A percentile compares a stretch with the other conserved stretches of the same genome.
Conservation (phyloP, 2,113 vertebrate genomes). For the Pimephales promelas region DNA sequence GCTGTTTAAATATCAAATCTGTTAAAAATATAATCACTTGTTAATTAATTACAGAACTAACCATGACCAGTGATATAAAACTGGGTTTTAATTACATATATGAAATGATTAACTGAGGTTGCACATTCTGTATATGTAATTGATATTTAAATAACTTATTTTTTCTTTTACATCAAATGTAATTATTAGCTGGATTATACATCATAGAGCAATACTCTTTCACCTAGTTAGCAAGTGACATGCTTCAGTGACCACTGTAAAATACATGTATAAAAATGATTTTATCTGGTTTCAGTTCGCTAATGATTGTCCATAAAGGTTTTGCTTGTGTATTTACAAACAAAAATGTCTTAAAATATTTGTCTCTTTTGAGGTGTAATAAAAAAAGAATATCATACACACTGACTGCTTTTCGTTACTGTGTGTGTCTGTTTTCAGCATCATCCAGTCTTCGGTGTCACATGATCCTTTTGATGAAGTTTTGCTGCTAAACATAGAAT, state of each 20-base stretch:
- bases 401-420: slow-evolving; percentile 20
- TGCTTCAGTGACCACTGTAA: slow-evolving; percentile 89
- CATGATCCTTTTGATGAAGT: background rate
- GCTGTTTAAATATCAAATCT: slow-evolving; percentile 63
- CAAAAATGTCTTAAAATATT: slow-evolving; percentile 90
- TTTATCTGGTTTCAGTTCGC: slow-evolving; percentile 90
- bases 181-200: slow-evolving; percentile 99
- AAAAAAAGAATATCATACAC: slow-evolving; percentile 59
- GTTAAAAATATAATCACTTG: slow-evolving; percentile 60
- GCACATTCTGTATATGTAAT: slow-evolving; percentile 99
- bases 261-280: slow-evolving; percentile 93
- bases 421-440: background rate
- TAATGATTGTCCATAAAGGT: slow-evolving; percentile 89
- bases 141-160: slow-evolving; percentile 99
- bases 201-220: slow-evolving; percentile 85
- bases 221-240: slow-evolving; percentile 85
- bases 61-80: slow-evolving; percentile 58
- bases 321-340: slow-evolving; percentile 91
- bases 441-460: background rate
- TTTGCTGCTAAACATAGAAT: background rate
- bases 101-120: slow-evolving; percentile 91
- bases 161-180: slow-evolving; percentile 92
- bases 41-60: slow-evolving; percentile 60
- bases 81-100: slow-evolving; percentile 81
- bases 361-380: slow-evolving; percentile 88